Base-by-base conservation (phyloP, 2,888 invertebrate genomes). In the Lasioglossum morio region DNA sequence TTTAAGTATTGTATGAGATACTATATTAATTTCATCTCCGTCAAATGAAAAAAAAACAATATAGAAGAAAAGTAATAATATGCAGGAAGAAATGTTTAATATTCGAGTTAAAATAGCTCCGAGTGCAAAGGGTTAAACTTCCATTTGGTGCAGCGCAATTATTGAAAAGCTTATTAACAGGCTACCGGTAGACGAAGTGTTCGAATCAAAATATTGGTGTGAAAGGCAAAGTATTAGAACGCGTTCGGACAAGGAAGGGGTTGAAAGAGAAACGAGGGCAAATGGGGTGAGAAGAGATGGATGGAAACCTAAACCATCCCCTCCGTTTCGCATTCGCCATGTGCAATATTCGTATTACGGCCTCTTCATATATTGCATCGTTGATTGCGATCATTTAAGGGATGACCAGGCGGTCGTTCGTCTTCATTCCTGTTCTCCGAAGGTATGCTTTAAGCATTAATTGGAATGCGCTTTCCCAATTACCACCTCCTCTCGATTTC, bases 371-470 rank as follows among this genome's bases (percentile, higher is more conserved):
- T 81, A 82, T 85, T 63, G 77, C 78, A 66, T 53, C 82, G 88
- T 83, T 84, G 84, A 87, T 84, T 90, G 84, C 84, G 78, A 87
- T 89, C 90, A 81, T 89, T 90, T 91, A 89, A 89, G 84, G 82
- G 86, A 79, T 87, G 84, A 72, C 84, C 84, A 90, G 79, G 73
- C 43, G 87, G 73, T 74, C 87, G 87, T 87, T 87, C 87, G 77
- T 87, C 84, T 87, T 87, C 84, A 84, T 87, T 87, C 72, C 83
- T 63, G 87, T 63, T 87, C 83, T 53, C 34, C 70, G 46, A 84
- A 79, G 72, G 76, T 77, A 75, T 76, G 63, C 81, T 81, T 83
- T 77, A 79, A 83, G 77, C 81, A 87, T 87, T 83, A 87, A 87
- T 87, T 87, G 87, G 80, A 84, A 82, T 77, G 69, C 79, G 78